These are phyloP conservation scores for Tetragnatha montana DNA, from an alignment of 2,888 invertebrate genomes.

Conservation along the genomic window DNA sequence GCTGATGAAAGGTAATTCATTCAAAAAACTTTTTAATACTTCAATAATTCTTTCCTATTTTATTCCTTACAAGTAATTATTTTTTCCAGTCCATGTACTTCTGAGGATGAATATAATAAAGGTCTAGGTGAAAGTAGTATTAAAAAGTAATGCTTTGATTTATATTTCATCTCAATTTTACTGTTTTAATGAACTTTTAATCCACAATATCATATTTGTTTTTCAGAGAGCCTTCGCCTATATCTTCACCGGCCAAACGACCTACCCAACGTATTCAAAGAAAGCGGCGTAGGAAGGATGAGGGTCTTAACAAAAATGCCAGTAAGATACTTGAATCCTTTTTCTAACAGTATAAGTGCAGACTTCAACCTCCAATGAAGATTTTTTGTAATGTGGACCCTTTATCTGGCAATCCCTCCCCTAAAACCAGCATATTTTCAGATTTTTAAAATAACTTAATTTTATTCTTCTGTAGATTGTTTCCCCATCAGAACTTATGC, in stretches of 20 bases:
- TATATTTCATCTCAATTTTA: not conserved
- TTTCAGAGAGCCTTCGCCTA: conserved; percentile 68
- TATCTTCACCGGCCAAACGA: conserved; percentile 73
- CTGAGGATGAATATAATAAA: conserved; percentile 69
- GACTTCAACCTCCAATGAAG: too few relatives aligned
- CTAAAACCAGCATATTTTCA: too few relatives aligned
- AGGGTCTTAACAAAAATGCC: conserved; percentile 73
- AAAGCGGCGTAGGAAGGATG: conserved; percentile 74
- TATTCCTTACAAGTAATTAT: not conserved
- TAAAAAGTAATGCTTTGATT: conserved; percentile 48
- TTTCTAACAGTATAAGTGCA: too few relatives aligned
- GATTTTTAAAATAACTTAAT: too few relatives aligned
- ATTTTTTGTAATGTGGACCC: too few relatives aligned
- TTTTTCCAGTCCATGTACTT: conserved; percentile 62
- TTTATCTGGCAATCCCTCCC: too few relatives aligned
- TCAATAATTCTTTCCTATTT: not conserved
- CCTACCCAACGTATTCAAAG: conserved; percentile 72
- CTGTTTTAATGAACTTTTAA: not conserved
- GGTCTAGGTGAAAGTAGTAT: conserved; percentile 55
- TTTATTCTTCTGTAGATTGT: too few relatives aligned
- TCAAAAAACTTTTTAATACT: not conserved
- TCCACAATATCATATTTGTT: not conserved
- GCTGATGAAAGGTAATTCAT: conserved; percentile 51
- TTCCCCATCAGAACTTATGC: too few relatives aligned
- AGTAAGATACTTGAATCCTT: conserved; percentile 16